A percentile compares a stretch with the other conserved stretches of the same genome.
Conservation (phyloP, 2,888 invertebrate species). For the Drosophila affinis region DNA sequence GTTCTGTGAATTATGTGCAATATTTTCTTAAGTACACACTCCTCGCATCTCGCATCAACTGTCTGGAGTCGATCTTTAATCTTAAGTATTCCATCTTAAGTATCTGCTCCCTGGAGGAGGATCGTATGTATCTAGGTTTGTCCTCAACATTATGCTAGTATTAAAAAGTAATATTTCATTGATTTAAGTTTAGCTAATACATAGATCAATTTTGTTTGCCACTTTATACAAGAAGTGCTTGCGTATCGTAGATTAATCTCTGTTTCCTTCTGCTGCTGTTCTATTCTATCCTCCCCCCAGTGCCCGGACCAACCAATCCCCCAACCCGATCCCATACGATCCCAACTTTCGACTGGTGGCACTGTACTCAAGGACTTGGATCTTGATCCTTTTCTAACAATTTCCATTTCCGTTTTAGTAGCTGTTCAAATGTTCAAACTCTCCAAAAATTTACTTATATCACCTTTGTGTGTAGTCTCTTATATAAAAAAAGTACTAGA, state of each 20-base stretch:
- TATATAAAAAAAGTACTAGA: constrained; percentile 41
- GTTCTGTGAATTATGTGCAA: constrained; percentile 72
- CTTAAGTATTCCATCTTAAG: constrained; percentile 34
- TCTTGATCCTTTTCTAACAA: constrained; percentile 39
- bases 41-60: constrained; percentile 41
- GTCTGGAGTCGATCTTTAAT: constrained; percentile 15
- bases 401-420: constrained; percentile 39
- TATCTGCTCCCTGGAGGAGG: constrained; percentile 28
- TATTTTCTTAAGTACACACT: constrained; percentile 41
- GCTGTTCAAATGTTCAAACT: constrained; percentile 26
- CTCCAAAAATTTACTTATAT: constrained; percentile 36
- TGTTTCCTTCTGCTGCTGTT: constrained; percentile 10
- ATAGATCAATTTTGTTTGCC: constrained; percentile 61
- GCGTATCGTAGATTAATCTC: constrained; percentile 46
- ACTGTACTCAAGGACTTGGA: constrained; percentile 3
- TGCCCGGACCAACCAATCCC: constrained; percentile 27
- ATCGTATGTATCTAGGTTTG: constrained; percentile 52
- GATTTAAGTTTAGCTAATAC: constrained; percentile 70
- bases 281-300: constrained; percentile 26
- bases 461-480: constrained; percentile 40
- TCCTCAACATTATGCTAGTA: constrained; percentile 67
- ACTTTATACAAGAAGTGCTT: constrained; percentile 70
- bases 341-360: background rate
- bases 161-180: constrained; percentile 75
- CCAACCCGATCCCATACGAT: background rate